These are phyloP conservation scores for Latrodectus geometricus DNA, from an alignment of 1,140 invertebrate genomes.

Conservation along the genomic window DNA sequence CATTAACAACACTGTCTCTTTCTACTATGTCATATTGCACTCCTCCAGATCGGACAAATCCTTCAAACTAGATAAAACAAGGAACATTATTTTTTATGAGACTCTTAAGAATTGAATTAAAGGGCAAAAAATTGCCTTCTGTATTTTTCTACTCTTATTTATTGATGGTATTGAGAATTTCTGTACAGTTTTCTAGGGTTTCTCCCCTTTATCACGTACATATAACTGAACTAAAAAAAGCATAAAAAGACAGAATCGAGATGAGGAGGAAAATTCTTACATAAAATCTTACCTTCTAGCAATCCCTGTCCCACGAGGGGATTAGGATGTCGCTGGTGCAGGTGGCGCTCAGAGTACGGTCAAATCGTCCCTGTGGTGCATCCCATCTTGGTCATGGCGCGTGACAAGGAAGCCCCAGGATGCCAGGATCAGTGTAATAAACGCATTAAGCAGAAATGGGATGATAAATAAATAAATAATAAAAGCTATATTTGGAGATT, in stretches of 20 bases:
- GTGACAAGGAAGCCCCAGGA: conserved; percentile 36
- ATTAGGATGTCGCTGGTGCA: conserved; percentile 11
- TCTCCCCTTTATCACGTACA: background rate
- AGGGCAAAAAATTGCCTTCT: no score
- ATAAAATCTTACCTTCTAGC: conserved; percentile 42
- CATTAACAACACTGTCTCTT: no score
- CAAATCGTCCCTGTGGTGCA: conserved; percentile 48
- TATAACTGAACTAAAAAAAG: background rate
- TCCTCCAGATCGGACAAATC: no score
- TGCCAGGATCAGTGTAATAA: conserved; percentile 44
- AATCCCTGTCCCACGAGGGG: conserved; percentile 22
- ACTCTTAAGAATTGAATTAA: no score
- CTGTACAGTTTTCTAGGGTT: background rate
- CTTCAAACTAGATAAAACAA: no score
- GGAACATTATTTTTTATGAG: no score
- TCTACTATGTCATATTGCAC: no score
- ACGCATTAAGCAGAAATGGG: conserved; percentile 43
- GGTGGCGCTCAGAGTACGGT: conserved; percentile 37
- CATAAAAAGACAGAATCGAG: background rate
- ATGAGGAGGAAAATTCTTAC: conserved; percentile 6
- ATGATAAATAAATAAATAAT: conserved; percentile 52
- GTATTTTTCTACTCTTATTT: background rate
- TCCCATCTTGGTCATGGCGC: conserved; percentile 27
- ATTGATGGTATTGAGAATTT: background rate
- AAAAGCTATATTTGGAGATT: conserved; percentile 38